Base-by-base conservation (phyloP, 2,797 vertebrate genomes). In the Eidolon dupreanum region DNA sequence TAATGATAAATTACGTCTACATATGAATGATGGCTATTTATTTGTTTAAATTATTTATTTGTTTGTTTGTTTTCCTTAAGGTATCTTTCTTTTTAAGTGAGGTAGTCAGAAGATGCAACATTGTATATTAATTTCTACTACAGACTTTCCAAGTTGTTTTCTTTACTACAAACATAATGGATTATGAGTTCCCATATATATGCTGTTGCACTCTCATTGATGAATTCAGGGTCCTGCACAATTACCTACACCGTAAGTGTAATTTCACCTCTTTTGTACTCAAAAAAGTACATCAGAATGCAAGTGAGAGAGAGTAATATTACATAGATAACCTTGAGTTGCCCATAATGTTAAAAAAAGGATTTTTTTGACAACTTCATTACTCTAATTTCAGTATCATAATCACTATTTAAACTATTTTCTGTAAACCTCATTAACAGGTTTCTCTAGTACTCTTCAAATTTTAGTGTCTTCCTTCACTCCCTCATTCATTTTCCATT, bases 251-350 rank as follows among this genome's bases (percentile, higher is more conserved):
- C 19, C 8, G 5, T 9, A 49, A 16, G 57, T 61, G 49, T 79
- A 86, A 90, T 82, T 49, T 94, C 59, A 93, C 85, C 4, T 88
- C 13, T 63, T 93, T 88, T 66, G 8, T 88, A 66, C 22, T 81
- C 8, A 83, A 75, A 70, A 74, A 55, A 36, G n/a, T 63, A 16
- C 16, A 49, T 82, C 59, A 46, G 41, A 46, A 83, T 87, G 38
- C 28, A 70, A 83, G 46, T 11, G 38, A 83, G 12, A 20, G 8
- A 81, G 19, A 84, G 36, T 65, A 51, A 46, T 63, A 36, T 33
- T 46, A 22, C 43, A 68, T 41, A 20, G 43, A 74, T 74, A 59
- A 81, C 57, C 12, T 57, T 93, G 55, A 84, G 10, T 57, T 94
- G 8, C 63, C 28, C 31, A 33, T 87, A 65, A 51, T 8, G 31